Evolutionary conservation across 2,113 vertebrate genomes (phyloP), one percentile per base, ranked within the genome.

Genomic region (Setophaga kirtlandii): DNA sequence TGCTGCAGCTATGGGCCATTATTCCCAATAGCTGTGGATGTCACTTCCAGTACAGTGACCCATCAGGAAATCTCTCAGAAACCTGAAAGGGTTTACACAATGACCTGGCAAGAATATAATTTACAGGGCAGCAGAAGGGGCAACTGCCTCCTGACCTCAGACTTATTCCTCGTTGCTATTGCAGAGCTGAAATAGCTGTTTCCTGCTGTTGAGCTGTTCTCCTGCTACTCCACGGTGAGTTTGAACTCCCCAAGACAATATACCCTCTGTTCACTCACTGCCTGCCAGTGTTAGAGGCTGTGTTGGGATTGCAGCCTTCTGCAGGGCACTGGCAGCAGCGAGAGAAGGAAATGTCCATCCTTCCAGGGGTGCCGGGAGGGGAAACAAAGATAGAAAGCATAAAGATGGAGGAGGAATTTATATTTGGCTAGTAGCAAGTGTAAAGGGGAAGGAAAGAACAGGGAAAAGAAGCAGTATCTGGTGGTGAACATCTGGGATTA

Each of bases 21-120:
- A 98, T 98, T 98, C 98, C 95, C 89, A 76, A 96, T 97, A 96
- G 96, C 94, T 97, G 87, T 95, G 96, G 97, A 95, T 91, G 96
- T 98, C 97, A 90, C 92, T 93, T 95, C 90, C 94, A 97, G 95
- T 94, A 93, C 89, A 94, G 89, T 94, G 96, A 97, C 94, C 93
- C 96, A 98, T 97, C 95, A 97, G 96, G 96, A 97, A 96, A 97
- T 97, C 96, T 97, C 91, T 89, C 80, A 96, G 94, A 94, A 97
- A 97, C 97, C 95, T 93, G 94, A 97, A 97, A 96, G 94, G 93
- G 52, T 97, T 97, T 97, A 96, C 96, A 97, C 97, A 97, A 97
- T 97, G 94, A 93, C 93, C 93, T 97, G 87, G 78, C 95, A 97
- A 97, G 90, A 97, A 96, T 97, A 97, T 97, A 97, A 98, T 98